These are phyloP conservation scores for Cariama cristata DNA, from an alignment of 2,113 vertebrate genomes.

Conservation along the genomic window DNA sequence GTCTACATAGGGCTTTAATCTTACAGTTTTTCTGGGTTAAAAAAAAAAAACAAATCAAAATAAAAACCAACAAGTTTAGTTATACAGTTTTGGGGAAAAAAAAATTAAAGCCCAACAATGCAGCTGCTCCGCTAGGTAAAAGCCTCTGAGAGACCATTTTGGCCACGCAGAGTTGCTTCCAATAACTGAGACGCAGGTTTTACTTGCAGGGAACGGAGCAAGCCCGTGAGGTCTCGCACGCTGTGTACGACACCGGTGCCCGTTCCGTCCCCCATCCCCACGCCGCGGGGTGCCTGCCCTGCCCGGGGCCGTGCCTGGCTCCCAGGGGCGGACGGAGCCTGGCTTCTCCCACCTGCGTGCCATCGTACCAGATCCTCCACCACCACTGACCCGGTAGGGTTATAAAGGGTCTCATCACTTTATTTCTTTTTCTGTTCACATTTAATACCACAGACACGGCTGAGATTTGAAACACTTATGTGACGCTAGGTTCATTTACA, in stretches of 20 bases:
- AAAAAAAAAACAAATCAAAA: background rate
- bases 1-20: background rate
- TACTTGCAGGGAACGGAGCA: background rate
- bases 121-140: background rate
- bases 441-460: constrained; percentile 31
- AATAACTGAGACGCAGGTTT: rapidly evolving
- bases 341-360: background rate
- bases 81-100: background rate
- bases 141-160: background rate
- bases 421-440: constrained; percentile 39
- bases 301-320: background rate
- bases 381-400: background rate
- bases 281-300: background rate
- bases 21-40: background rate
- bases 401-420: constrained; percentile 10
- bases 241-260: background rate
- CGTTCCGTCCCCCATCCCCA: rapidly evolving
- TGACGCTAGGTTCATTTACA: background rate
- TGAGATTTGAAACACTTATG: background rate
- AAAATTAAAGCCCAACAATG: background rate
- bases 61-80: too few species aligned
- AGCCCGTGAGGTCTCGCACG: rapidly evolving
- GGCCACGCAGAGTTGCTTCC: background rate
- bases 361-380: rapidly evolving
- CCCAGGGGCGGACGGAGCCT: background rate